A percentile compares a stretch with the other conserved stretches of the same genome.
phyloP scores from a whole-genome alignment of 2,113 vertebrate species.

The Myanophis thanlyinensis region DNA sequence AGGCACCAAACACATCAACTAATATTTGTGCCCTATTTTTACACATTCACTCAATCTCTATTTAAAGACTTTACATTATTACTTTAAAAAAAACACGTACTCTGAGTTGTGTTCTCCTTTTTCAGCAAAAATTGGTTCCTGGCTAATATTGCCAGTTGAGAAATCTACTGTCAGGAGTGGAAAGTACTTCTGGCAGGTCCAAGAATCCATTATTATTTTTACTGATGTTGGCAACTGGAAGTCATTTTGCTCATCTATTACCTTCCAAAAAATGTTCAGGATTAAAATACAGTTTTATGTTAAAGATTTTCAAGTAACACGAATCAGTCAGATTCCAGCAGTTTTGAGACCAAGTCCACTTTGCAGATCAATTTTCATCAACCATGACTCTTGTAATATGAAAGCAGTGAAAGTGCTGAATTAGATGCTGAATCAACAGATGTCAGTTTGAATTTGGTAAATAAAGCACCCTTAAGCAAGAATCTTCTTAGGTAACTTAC shows the following conservation, averaged over 20 bases:
- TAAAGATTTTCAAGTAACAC: not conserved
- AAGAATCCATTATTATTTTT: conserved; percentile 78
- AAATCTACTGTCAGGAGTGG: conserved; percentile 75
- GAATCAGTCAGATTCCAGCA: not conserved
- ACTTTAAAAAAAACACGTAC: not conserved
- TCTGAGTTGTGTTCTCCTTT: conserved; percentile 53
- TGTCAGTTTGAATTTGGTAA: not conserved
- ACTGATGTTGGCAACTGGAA: conserved; percentile 70
- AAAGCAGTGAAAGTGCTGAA: not conserved
- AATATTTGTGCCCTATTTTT: not conserved
- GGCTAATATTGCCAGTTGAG: conserved; percentile 67
- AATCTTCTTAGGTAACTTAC: not conserved
- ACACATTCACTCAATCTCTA: not conserved
- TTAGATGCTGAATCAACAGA: not conserved
- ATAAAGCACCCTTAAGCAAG: not conserved
- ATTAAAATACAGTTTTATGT: conserved; percentile 21
- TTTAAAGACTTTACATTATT: not conserved
- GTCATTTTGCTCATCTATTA: conserved; percentile 68
- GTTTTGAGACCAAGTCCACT: not conserved
- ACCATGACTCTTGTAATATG: not conserved
- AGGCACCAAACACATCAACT: not conserved
- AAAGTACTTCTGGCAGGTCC: conserved; percentile 73
- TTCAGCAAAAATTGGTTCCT: conserved; percentile 66
- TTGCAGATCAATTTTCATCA: not conserved
- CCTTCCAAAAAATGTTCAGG: conserved; percentile 55